phyloP scores from a whole-genome alignment of 2,888 invertebrate genomes.

The Tenthredo mesomela region DNA sequence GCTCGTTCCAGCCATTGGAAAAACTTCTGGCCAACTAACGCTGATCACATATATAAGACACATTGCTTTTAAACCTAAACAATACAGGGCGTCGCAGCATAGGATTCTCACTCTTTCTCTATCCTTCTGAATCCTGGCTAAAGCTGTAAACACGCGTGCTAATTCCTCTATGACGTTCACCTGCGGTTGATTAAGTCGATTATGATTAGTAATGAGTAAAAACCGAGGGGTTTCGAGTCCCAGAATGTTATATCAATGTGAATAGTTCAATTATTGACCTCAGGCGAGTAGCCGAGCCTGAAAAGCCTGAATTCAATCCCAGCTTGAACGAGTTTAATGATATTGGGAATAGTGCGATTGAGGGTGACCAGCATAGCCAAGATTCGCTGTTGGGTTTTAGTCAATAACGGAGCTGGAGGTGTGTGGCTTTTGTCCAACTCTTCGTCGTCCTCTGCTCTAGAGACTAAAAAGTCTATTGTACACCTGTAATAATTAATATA shows the following conservation, averaged over 20 bases:
- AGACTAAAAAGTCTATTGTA: constrained; percentile 64
- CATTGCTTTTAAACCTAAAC: constrained; percentile 73
- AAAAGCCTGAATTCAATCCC: constrained; percentile 70
- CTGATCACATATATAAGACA: constrained; percentile 75
- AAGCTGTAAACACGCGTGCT: constrained; percentile 65
- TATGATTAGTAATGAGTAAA: too few species aligned
- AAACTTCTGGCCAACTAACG: constrained; percentile 78
- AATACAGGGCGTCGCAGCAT: constrained; percentile 78
- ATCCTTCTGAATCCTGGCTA: constrained; percentile 74
- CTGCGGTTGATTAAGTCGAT: constrained; percentile 58
- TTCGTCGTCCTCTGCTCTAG: constrained; percentile 63
- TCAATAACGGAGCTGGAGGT: constrained; percentile 78
- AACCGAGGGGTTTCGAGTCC: not conserved
- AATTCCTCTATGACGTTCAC: constrained; percentile 61
- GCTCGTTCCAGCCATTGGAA: constrained; percentile 72
- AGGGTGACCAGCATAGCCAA: constrained; percentile 74
- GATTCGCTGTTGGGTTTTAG: constrained; percentile 76
- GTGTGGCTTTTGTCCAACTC: constrained; percentile 73
- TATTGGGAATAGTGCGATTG: constrained; percentile 66
- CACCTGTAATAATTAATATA: constrained; percentile 59
- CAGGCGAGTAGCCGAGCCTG: constrained; percentile 56
- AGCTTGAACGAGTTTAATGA: constrained; percentile 62
- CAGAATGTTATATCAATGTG: not conserved
- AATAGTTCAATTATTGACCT: constrained; percentile 21
- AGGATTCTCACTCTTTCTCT: constrained; percentile 76